Base-by-base conservation (phyloP, 2,888 invertebrate species). In the Ctena decussata region DNA sequence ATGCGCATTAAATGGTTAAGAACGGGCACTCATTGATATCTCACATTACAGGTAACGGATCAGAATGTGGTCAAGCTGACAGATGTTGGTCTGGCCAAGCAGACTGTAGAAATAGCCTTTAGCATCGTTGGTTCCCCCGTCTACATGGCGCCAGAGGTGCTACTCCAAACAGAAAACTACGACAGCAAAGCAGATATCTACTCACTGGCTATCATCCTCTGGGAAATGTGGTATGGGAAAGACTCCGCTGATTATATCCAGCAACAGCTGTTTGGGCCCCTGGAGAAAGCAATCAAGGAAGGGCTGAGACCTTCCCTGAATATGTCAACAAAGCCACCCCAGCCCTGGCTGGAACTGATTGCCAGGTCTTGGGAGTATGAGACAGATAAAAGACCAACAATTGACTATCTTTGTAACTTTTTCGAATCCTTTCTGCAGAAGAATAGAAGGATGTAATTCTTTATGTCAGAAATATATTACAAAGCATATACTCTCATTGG, bases 61-160 rank as follows among this genome's bases (percentile, higher is more conserved):
- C 79, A 86, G 15, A 82, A 88, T 32, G 37, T 69, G 1, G 90
- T 95, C 1, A 94, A 94, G 74, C 87, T 95, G 8, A 93, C 93
- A 0, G 95, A 95, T 77, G 93, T 94, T 6, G 95, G 95, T 0
- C 89, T 94, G 21, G 92, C 94, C 21, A 94, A 94, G 80, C 85
- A 85, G 24, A 91, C 87, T 24, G 73, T 74, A 12, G 92, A 93
- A 39, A 93, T 94, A 24, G 89, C 93, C 32, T 84, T 76, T 21
- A 92, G 93, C 30, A 86, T 89, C 18, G 92, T 92, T 6, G 94
- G 94, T 5, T 92, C 93, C 21, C 93, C 93, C 1, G 92, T 92
- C 8, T 94, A 94, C 87, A 92, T 94, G 92, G 93, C 93, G n/a
- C 94, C 94, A 5, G 94, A 94, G 80, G 92, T 94, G 32, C 90